phyloP scores from a whole-genome alignment of 2,113 vertebrate species.

The Cettia cetti region DNA sequence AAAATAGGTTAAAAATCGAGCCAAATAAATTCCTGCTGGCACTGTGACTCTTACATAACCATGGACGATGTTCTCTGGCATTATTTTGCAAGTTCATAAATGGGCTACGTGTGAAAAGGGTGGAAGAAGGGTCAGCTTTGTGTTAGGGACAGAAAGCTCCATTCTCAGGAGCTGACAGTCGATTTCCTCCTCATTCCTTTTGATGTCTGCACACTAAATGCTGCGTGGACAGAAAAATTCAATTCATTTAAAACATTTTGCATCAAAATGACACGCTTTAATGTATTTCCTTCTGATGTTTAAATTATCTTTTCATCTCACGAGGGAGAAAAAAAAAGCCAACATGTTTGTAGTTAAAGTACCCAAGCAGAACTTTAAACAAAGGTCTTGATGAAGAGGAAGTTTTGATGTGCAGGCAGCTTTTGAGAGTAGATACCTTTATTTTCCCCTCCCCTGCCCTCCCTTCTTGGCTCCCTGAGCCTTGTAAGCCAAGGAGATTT shows the following conservation, averaged over 20 bases:
- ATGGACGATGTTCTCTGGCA: not conserved
- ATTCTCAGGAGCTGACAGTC: constrained; percentile 7
- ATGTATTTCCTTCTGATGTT: constrained; percentile 54
- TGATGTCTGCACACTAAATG: constrained; percentile 31
- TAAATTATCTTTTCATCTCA: constrained; percentile 47
- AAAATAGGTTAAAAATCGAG: not conserved
- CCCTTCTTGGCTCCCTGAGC: not conserved
- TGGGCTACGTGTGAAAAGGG: not conserved
- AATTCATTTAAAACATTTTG: constrained; percentile 52
- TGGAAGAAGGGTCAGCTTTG: constrained; percentile 18
- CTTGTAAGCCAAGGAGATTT: constrained; percentile 36
- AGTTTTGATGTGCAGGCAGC: not conserved
- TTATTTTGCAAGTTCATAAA: not conserved
- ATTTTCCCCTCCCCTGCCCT: not conserved
- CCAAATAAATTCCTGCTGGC: not conserved
- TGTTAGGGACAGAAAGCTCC: not conserved
- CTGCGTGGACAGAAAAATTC: constrained; percentile 38
- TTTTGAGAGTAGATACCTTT: not conserved
- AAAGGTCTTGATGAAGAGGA: constrained; percentile 11
- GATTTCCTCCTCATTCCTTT: constrained; percentile 44
- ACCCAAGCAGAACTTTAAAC: constrained; percentile 25
- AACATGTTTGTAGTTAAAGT: constrained; percentile 34
- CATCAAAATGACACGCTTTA: constrained; percentile 63
- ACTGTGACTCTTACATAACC: not conserved
- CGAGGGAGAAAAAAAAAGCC: not conserved